Evolutionary conservation across 1,140 invertebrate genomes (phyloP).

Genomic region (Globodera ellingtonae): DNA sequence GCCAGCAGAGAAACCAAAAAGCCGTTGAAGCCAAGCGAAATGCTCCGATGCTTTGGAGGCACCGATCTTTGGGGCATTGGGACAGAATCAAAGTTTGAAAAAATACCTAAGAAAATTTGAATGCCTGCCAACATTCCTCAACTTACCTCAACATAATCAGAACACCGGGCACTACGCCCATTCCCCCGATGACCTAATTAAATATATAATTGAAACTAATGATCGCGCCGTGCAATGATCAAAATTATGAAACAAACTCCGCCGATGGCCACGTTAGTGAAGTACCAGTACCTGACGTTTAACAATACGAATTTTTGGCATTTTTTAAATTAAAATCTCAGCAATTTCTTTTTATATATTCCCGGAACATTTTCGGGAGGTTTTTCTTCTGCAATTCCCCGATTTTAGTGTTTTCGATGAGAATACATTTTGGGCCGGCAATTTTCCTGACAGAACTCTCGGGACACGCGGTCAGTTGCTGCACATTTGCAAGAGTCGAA

Average conservation of each 20-base stretch:
- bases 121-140: neutral
- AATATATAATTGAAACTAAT: neutral
- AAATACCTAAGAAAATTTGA: neutral
- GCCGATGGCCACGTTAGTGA: constrained; percentile 45
- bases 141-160: constrained; percentile 57
- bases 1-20: constrained; percentile 60
- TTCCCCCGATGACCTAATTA: constrained; percentile 51
- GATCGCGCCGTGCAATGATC: neutral
- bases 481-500: constrained; percentile 41
- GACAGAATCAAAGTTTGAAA: constrained; percentile 23
- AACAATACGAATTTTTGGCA: constrained; percentile 32
- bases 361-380: too few relatives aligned
- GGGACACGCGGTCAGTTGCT: constrained; percentile 23
- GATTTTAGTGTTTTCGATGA: neutral
- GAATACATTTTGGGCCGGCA: constrained; percentile 49
- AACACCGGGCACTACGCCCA: constrained; percentile 61
- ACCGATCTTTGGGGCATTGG: constrained; percentile 53
- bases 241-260: constrained; percentile 33
- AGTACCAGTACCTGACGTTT: constrained; percentile 39
- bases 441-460: constrained; percentile 58
- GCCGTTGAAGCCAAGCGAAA: constrained; percentile 64
- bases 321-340: constrained; percentile 39
- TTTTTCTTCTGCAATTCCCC: too few relatives aligned
- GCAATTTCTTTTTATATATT: too few relatives aligned
- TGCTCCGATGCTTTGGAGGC: constrained; percentile 58